Conservation (phyloP, 2,888 invertebrate genomes). For the Leptopilina syphax region DNA sequence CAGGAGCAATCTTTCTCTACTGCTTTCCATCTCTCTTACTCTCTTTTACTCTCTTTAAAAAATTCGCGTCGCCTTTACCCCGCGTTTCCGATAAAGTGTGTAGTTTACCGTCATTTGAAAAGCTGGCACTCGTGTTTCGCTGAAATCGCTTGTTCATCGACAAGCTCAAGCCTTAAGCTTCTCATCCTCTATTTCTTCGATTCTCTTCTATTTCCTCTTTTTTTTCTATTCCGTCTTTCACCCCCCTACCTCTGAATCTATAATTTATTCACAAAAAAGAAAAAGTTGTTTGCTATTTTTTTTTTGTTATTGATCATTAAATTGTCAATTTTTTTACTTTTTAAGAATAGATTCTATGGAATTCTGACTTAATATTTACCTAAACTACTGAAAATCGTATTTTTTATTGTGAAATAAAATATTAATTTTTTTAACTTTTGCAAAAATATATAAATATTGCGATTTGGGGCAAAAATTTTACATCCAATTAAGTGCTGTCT, state of each 20-base stretch:
- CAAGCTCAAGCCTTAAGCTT: conserved; percentile 53
- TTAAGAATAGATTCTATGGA: too few species aligned
- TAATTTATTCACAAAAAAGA: too few species aligned
- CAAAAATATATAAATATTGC: too few species aligned
- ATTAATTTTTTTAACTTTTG: too few species aligned
- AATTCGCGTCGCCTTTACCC: conserved; percentile 29
- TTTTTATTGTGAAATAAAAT: too few species aligned
- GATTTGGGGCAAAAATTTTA: too few species aligned
- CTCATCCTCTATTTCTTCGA: conserved; percentile 38
- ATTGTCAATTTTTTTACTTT: not conserved
- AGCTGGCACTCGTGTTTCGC: conserved; percentile 53
- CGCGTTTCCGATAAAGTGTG: conserved; percentile 48
- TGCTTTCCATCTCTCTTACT: not conserved
- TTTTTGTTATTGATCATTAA: too few species aligned
- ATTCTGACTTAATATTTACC: too few species aligned
- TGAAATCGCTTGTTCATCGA: conserved; percentile 54
- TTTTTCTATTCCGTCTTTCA: conserved; percentile 41
- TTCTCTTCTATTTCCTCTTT: conserved; percentile 36
- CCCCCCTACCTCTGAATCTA: conserved; percentile 8
- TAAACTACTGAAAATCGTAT: too few species aligned
- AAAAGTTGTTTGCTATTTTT: not conserved
- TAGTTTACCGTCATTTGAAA: conserved; percentile 53
- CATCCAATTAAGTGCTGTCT: too few species aligned
- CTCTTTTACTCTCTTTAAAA: not conserved
- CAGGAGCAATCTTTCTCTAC: conserved; percentile 23